These are phyloP conservation scores for Phragmatobia fuliginosa DNA, from an alignment of 2,888 invertebrate species.

Conservation along the genomic window DNA sequence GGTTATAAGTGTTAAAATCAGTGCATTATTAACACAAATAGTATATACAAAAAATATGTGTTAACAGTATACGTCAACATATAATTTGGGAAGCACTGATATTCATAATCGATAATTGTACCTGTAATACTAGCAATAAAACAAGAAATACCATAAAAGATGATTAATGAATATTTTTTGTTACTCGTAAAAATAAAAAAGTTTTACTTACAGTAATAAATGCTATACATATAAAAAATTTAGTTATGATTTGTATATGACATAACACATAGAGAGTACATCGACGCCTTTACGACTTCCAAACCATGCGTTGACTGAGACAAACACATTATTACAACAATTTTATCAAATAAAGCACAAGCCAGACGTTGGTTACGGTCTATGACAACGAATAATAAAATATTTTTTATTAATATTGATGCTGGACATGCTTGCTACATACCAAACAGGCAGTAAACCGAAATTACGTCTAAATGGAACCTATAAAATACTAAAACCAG, in stretches of 20 bases:
- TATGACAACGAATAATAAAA: not conserved
- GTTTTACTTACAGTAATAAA: not conserved
- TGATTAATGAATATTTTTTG: slow-evolving; percentile 8
- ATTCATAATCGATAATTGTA: not conserved
- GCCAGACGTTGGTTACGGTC: not conserved
- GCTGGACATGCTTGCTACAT: not conserved
- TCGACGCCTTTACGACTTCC: not conserved
- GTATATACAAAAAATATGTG: not conserved
- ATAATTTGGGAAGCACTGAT: not conserved
- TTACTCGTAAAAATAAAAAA: slow-evolving; percentile 5
- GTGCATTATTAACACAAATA: no score
- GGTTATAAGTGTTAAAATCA: no score
- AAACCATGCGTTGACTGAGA: slow-evolving; percentile 7
- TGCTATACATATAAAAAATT: slow-evolving; percentile 8
- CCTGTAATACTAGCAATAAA: not conserved
- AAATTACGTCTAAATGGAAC: not conserved
- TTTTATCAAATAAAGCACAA: slow-evolving; percentile 1
- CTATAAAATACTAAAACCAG: not conserved
- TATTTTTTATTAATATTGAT: not conserved
- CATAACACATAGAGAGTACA: slow-evolving; percentile 7
- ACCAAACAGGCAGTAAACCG: not conserved
- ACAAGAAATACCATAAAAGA: slow-evolving; percentile 12
- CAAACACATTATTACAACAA: slow-evolving; percentile 4
- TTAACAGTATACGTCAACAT: not conserved
- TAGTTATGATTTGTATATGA: slow-evolving; percentile 8